A percentile compares a stretch with the other conserved stretches of the same genome.
Evolutionary conservation across 2,113 vertebrate genomes (phyloP).

Genomic region (Panthera leo): DNA sequence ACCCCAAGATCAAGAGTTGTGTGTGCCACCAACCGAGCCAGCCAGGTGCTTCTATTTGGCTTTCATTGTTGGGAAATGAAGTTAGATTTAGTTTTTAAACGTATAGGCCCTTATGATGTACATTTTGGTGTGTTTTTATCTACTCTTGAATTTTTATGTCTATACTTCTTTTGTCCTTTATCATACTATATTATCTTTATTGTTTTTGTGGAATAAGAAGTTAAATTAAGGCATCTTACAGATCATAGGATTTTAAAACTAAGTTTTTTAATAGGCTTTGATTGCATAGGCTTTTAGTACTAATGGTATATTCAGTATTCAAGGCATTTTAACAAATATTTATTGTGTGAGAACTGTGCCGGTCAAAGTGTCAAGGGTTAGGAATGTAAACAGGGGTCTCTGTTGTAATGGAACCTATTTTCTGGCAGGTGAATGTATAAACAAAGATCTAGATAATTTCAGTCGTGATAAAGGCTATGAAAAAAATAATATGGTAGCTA

Average conservation of each 20-base stretch:
- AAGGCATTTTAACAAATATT: constrained; percentile 11
- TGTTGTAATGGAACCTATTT: constrained; percentile 19
- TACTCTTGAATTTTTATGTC: neutral
- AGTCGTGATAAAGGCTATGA: neutral
- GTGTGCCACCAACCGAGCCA: neutral
- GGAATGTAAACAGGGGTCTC: neutral
- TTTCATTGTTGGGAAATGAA: constrained; percentile 15
- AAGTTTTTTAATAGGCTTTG: neutral
- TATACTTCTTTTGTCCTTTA: neutral
- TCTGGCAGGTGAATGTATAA: neutral
- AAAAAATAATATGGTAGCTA: neutral
- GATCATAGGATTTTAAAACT: constrained; percentile 35
- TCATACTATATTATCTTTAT: neutral
- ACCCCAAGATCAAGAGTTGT: neutral
- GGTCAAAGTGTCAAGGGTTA: neutral
- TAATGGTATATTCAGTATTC: neutral
- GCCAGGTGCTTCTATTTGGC: neutral
- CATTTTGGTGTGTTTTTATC: neutral
- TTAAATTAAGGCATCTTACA: neutral
- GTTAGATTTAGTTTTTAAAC: constrained; percentile 13
- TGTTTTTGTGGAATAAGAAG: neutral
- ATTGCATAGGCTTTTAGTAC: neutral
- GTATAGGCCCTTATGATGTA: neutral
- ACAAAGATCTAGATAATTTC: constrained; percentile 14
- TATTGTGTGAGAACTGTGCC: neutral